Conservation (phyloP, 1,140 invertebrate genomes). For the Theocolax elegans region DNA sequence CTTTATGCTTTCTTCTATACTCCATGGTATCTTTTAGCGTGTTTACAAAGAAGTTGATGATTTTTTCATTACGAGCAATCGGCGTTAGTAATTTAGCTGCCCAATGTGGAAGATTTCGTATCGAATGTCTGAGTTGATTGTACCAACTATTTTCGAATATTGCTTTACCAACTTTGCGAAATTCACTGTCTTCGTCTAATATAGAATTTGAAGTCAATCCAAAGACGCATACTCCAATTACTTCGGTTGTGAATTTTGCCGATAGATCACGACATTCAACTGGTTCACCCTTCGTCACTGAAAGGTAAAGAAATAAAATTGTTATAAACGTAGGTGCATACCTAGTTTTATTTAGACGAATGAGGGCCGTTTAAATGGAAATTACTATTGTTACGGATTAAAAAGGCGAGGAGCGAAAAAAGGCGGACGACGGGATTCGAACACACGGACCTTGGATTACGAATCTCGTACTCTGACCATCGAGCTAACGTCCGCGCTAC, state of each 20-base stretch:
- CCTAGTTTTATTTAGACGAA: too few species aligned
- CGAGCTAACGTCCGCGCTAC: too few species aligned
- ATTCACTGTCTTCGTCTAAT: constrained; percentile 66
- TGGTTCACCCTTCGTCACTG: background rate
- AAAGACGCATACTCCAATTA: constrained; percentile 71
- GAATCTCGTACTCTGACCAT: too few species aligned
- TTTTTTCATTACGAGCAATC: constrained; percentile 47
- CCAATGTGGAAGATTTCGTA: constrained; percentile 46
- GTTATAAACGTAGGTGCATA: too few species aligned
- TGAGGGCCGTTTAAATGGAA: too few species aligned
- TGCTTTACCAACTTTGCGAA: constrained; percentile 62
- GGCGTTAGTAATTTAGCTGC: constrained; percentile 47
- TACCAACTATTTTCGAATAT: constrained; percentile 52
- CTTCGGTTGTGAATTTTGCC: constrained; percentile 67
- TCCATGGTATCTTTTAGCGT: constrained; percentile 64
- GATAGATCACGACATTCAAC: constrained; percentile 52
- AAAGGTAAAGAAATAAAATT: too few species aligned
- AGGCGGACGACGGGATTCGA: too few species aligned
- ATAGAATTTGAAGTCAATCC: constrained; percentile 70
- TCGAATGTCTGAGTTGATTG: constrained; percentile 47
- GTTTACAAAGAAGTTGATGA: constrained; percentile 66
- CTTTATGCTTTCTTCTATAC: constrained; percentile 64
- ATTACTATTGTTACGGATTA: too few species aligned
- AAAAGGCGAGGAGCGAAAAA: too few species aligned
- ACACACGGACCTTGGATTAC: too few species aligned